Conservation (phyloP, 2,888 invertebrate species). For the Zhuqinia jingwanae region DNA sequence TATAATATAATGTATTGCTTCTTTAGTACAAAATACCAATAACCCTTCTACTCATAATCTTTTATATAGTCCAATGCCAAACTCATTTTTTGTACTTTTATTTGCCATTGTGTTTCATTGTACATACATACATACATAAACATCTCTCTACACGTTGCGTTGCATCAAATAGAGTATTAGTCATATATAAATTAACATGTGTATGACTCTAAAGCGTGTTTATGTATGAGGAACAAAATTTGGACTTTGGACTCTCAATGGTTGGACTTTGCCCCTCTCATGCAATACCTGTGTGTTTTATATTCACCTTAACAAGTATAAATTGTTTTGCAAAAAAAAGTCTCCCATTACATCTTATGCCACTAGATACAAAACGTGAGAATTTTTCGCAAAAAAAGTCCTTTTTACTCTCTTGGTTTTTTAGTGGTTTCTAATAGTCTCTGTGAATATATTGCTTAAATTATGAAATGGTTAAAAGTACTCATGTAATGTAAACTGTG, state of each 20-base stretch:
- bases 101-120: neutral
- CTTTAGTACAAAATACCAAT: neutral
- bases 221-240: neutral
- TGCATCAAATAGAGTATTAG: neutral
- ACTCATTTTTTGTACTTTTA: conserved; percentile 9
- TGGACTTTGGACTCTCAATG: conserved; percentile 58
- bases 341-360: neutral
- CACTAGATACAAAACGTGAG: conserved; percentile 29
- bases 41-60: neutral
- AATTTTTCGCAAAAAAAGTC: conserved; percentile 3
- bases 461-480: neutral
- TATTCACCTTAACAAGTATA: neutral
- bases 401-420: neutral
- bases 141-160: neutral
- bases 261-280: conserved; percentile 63
- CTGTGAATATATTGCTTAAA: neutral
- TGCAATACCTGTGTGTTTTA: conserved; percentile 34
- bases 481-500: neutral
- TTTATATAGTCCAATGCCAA: conserved; percentile 35
- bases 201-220: neutral
- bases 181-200: neutral
- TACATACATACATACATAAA: neutral
- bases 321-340: conserved; percentile 10
- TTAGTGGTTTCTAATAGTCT: neutral
- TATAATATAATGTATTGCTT: neutral